These are phyloP conservation scores for Paradoxurus hermaphroditus DNA, from an alignment of 2,113 vertebrate genomes.

Conservation along the genomic window DNA sequence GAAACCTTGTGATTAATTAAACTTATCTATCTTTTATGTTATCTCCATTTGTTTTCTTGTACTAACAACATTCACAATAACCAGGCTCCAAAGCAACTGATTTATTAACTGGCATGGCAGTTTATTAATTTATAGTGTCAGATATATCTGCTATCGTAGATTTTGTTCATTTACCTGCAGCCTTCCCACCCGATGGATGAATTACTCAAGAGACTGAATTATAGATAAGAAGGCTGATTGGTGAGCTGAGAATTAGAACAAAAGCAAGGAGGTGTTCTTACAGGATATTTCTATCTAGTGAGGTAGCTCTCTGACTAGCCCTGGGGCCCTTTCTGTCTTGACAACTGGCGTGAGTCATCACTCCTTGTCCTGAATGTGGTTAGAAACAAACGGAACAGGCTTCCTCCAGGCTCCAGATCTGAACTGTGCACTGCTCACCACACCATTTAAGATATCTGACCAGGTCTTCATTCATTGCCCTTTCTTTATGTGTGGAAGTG, in stretches of 20 bases:
- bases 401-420: background rate
- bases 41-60: slow-evolving; percentile 71
- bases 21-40: slow-evolving; percentile 65
- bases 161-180: slow-evolving; percentile 59
- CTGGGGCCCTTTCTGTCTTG: slow-evolving; percentile 38
- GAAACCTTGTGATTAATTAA: slow-evolving; percentile 60
- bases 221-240: slow-evolving; percentile 62
- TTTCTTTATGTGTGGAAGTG: background rate
- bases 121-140: slow-evolving; percentile 56
- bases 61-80: slow-evolving; percentile 64
- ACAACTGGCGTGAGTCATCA: slow-evolving; percentile 55
- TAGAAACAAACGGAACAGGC: background rate
- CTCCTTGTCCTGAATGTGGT: background rate
- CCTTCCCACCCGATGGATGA: slow-evolving; percentile 58
- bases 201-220: slow-evolving; percentile 63
- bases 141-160: slow-evolving; percentile 49
- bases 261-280: slow-evolving; percentile 57
- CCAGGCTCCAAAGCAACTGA: slow-evolving; percentile 54
- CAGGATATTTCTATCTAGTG: slow-evolving; percentile 47
- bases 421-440: background rate
- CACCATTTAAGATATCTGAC: background rate
- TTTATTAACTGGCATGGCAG: slow-evolving; percentile 57
- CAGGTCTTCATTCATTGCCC: background rate
- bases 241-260: slow-evolving; percentile 42
- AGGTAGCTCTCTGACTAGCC: slow-evolving; percentile 17